A percentile compares a stretch with the other conserved stretches of the same genome.
These are phyloP conservation scores for Drosophila atripex DNA, from an alignment of 2,888 invertebrate genomes.

Conservation along the genomic window DNA sequence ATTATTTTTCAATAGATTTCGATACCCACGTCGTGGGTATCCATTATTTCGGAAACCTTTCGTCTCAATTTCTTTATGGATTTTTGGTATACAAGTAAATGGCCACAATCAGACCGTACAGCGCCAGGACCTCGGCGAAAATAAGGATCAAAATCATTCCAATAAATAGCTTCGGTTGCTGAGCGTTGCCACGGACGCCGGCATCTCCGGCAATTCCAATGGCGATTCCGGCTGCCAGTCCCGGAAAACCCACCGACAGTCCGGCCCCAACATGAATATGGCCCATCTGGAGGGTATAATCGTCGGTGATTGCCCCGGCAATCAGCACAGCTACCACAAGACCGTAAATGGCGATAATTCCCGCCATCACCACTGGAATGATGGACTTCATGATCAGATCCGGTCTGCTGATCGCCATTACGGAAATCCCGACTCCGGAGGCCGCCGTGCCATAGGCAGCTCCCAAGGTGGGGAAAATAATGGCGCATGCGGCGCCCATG, in stretches of 20 bases:
- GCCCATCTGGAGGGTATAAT: constrained; percentile 91
- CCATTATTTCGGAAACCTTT: no score
- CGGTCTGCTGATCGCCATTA: constrained; percentile 99
- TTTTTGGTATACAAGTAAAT: constrained; percentile 97
- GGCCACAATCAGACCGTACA: constrained; percentile 99
- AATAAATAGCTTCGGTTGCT: constrained; percentile 99
- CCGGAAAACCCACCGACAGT: constrained; percentile 97
- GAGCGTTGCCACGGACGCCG: constrained; percentile 98
- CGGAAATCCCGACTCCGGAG: constrained; percentile 99
- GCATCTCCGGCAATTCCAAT: constrained; percentile 99
- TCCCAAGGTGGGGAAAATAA: constrained; percentile 88
- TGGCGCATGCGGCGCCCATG: constrained; percentile 91
- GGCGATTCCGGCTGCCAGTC: constrained; percentile 98
- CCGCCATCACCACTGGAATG: constrained; percentile 99
- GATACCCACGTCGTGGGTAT: no score
- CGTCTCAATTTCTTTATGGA: background rate
- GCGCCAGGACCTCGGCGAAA: constrained; percentile 99
- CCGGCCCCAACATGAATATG: constrained; percentile 99
- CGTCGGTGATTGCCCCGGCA: constrained; percentile 90
- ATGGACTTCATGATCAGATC: constrained; percentile 99
- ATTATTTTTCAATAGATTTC: no score
- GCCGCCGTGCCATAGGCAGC: constrained; percentile 99
- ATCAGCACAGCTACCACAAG: constrained; percentile 99
- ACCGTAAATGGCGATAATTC: constrained; percentile 99
- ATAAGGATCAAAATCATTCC: constrained; percentile 99